Evolutionary conservation across 1,140 invertebrate species (phyloP).

Genomic region (Zeugodacus cucurbitae): DNA sequence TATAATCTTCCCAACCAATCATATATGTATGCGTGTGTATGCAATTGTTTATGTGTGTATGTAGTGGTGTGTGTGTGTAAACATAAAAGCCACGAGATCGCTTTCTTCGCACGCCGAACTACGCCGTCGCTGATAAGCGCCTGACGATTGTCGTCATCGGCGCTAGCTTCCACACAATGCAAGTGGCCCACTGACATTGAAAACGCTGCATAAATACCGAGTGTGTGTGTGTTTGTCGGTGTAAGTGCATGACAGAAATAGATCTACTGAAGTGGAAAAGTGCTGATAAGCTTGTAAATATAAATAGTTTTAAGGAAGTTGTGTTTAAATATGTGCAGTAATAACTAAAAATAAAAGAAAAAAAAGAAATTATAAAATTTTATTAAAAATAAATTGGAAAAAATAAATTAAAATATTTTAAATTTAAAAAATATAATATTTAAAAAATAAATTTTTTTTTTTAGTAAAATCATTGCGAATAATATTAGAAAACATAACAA

Average conservation of each 20-base stretch:
- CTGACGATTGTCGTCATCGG: neutral
- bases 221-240: neutral
- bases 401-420: too few relatives aligned
- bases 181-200: constrained; percentile 24
- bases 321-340: neutral
- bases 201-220: neutral
- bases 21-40: neutral
- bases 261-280: neutral
- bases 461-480: too few relatives aligned
- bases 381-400: too few relatives aligned
- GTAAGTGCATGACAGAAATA: neutral
- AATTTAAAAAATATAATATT: too few relatives aligned
- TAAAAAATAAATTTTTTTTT: too few relatives aligned
- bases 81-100: constrained; percentile 11
- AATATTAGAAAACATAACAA: too few relatives aligned
- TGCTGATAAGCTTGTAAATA: neutral
- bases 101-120: neutral
- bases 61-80: neutral
- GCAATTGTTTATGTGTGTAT: neutral
- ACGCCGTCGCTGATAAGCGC: neutral
- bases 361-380: neutral
- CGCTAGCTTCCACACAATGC: neutral
- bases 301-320: neutral
- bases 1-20: neutral
- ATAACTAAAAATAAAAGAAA: neutral